Base-by-base conservation (phyloP, 2,888 invertebrate species). In the Drosophila villosipedis region DNA sequence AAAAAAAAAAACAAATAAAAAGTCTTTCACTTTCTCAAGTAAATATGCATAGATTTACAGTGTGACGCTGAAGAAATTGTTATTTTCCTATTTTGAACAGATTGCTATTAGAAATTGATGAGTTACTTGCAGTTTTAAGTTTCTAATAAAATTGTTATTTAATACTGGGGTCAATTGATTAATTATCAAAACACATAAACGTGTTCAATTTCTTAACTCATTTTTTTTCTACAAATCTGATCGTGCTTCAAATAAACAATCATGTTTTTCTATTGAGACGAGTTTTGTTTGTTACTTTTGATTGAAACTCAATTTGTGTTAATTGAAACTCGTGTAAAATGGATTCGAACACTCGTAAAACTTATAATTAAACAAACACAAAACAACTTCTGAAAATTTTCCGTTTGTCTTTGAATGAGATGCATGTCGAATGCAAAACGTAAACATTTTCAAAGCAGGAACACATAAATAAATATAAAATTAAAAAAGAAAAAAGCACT, bases 401-500 rank as follows among this genome's bases (percentile, higher is more conserved):
- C 52, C 19, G 1, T 30, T 28, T 5, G 6, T 25, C 9, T 37
- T 31, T 50, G 16, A 39, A 59, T 25, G 22, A 52, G n/a, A 19
- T 37, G 50, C 54, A 39, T 53, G 54, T 19, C 70, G 59, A 69
- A 59, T 59, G 59, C 52, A 69, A 59, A 47, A 31, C 30, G 41
- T 19, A 35, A 33, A 43, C 31, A 37, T 39, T 31, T 64, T 37
- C 19, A 22, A 59, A 37, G 31, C 30, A 47, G 68, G 30, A 37
- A 58, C 35, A 41, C 25, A 43, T 65, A 67, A 68, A 69, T 58
- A 68, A 73, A 47, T 25, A 47, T 25, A 12, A 12, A 43, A 43
- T 22, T 68, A 59, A 47, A 52, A 68, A 50, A 58, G 57, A 47
- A 52, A 35, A 39, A 69, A 52, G 47, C 78, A 72, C 47, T 83